phyloP scores from a whole-genome alignment of 2,797 vertebrate species.

The Mormyrus hasselquistii region DNA sequence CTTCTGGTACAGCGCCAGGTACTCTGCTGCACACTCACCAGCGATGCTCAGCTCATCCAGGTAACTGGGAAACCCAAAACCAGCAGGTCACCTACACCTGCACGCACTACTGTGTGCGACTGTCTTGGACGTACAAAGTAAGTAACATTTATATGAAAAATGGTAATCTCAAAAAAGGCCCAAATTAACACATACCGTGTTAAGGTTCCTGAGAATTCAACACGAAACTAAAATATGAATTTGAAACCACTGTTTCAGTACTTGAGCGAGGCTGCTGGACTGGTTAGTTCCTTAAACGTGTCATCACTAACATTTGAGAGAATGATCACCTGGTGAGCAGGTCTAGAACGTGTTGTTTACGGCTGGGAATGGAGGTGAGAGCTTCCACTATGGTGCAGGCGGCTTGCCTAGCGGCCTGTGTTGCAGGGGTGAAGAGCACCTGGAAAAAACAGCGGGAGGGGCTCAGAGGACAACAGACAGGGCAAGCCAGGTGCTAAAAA shows the following conservation, averaged over 20 bases:
- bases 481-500: too few relatives aligned
- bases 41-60: slow-evolving; percentile 91
- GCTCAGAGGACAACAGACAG: neutral
- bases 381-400: slow-evolving; percentile 97
- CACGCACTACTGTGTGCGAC: neutral
- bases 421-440: slow-evolving; percentile 96
- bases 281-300: neutral
- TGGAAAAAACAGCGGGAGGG: slow-evolving; percentile 35
- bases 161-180: neutral
- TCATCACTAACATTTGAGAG: neutral
- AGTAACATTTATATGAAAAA: neutral
- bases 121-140: neutral
- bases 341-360: slow-evolving; percentile 93
- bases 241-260: neutral
- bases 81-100: neutral
- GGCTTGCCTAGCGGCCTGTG: slow-evolving; percentile 91
- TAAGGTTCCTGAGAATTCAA: neutral
- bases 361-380: slow-evolving; percentile 87
- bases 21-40: slow-evolving; percentile 93
- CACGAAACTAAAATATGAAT: neutral
- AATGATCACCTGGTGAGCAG: slow-evolving; percentile 85
- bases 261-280: neutral
- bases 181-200: neutral
- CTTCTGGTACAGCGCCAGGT: slow-evolving; percentile 92
- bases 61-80: slow-evolving; percentile 65